Evolutionary conservation across 2,797 vertebrate genomes (phyloP), one percentile per base, ranked within the genome.

Genomic region (Sternotherus odoratus): DNA sequence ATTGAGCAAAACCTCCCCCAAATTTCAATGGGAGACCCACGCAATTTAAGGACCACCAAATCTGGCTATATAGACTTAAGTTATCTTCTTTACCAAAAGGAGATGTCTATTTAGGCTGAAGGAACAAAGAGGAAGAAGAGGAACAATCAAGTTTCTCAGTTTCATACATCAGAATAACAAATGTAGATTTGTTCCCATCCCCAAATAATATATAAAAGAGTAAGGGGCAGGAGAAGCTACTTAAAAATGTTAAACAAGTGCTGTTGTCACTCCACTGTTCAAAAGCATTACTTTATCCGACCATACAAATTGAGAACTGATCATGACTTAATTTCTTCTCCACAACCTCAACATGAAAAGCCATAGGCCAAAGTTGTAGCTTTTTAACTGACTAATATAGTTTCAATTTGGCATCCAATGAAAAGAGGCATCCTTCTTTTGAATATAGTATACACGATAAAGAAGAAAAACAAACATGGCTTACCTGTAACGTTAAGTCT

Each of bases 401-500:
- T 86, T 91, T 74, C 86, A 63, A 74, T 83, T 92, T 82, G 26
- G 51, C 3, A 46, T 75, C 66, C 33, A 79, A 13, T 54, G 13
- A 48, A 83, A 86, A 91, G 54, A 28, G 23, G 10, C 78, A 84
- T 49, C 57, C 51, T 6, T 84, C 69, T 88, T 78, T 28, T 51
- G 33, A 95, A 84, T 2, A 92, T 3, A 79, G 1, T n/a, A 56
- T 1, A 28, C 11, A 66, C 43, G 63, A 63, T 50, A 87, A 91
- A 79, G 92, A 80, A 19, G 46, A 36, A 77, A 92, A 86, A 93
- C 54, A 87, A 50, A 79, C 12, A 85, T 13, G 24, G 11, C 97
- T 98, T 98, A 99, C 99, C 98, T 74, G 98, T 96, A 36, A 98
- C 91, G 87, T 96, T 97, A 7, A 98, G 95, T 89, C 96, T 98